Evolutionary conservation across 2,888 invertebrate genomes (phyloP).

Genomic region (Nemotelus nigrinus): DNA sequence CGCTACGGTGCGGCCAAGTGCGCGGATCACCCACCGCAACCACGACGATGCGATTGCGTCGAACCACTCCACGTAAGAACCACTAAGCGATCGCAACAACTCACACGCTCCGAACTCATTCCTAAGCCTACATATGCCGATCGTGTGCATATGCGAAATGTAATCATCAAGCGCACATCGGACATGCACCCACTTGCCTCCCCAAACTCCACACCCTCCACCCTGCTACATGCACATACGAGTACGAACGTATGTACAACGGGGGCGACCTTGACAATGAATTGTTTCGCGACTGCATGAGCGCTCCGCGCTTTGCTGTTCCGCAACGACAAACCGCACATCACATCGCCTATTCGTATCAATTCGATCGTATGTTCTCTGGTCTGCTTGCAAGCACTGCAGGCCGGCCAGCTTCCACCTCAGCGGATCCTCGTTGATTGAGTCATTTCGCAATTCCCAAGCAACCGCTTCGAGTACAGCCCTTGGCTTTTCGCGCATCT

Average conservation of each 20-base stretch:
- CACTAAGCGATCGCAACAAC: neutral
- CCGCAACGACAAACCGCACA: constrained; percentile 35
- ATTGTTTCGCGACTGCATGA: constrained; percentile 49
- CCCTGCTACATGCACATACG: neutral
- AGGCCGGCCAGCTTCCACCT: constrained; percentile 17
- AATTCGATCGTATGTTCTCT: too few relatives aligned
- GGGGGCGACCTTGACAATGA: constrained; percentile 55
- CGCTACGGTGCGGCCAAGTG: constrained; percentile 20
- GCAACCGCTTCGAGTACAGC: too few relatives aligned
- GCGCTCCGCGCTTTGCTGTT: neutral
- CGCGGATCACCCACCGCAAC: constrained; percentile 31
- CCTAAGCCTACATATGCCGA: constrained; percentile 20
- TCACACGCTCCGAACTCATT: constrained; percentile 20
- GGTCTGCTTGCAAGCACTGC: neutral
- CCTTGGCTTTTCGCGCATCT: neutral
- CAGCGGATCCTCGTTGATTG: constrained; percentile 22
- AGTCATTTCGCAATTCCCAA: constrained; percentile 6
- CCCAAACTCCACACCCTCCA: neutral
- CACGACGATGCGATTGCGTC: constrained; percentile 11
- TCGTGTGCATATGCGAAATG: constrained; percentile 31
- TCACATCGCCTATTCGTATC: neutral
- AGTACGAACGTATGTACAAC: constrained; percentile 43
- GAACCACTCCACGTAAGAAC: neutral
- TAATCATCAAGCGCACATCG: constrained; percentile 17
- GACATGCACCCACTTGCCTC: neutral